phyloP scores from a whole-genome alignment of 2,797 vertebrate genomes.

The Mus minutoides region DNA sequence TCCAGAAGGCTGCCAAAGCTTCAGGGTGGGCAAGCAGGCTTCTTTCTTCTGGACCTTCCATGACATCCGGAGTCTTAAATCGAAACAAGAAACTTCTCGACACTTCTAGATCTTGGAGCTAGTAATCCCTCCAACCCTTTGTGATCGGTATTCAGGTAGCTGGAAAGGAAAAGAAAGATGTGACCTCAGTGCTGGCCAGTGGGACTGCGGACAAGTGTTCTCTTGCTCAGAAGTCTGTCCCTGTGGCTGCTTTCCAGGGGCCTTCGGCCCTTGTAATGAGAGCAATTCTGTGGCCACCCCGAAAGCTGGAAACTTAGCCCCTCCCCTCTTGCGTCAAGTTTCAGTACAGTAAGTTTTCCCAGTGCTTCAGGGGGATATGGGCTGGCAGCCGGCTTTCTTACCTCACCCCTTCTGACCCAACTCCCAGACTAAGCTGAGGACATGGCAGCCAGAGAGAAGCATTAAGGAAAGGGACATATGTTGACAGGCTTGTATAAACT shows the following conservation, averaged over 20 bases:
- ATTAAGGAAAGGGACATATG: background rate
- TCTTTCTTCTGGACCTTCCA: background rate
- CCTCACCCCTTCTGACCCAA: background rate
- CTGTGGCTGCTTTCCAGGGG: background rate
- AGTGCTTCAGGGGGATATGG: background rate
- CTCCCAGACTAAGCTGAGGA: background rate
- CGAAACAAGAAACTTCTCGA: slow-evolving; percentile 55
- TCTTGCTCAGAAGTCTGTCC: background rate
- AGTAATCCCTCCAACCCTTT: slow-evolving; percentile 51
- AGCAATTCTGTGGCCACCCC: rapidly evolving
- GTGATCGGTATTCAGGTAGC: slow-evolving; percentile 69
- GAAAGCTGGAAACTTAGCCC: background rate
- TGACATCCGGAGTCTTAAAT: slow-evolving; percentile 35
- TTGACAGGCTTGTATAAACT: background rate
- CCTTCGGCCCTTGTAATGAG: background rate
- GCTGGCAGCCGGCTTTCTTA: background rate
- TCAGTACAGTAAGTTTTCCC: background rate
- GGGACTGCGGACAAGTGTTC: rapidly evolving
- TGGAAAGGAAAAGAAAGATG: slow-evolving; percentile 8
- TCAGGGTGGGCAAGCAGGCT: background rate
- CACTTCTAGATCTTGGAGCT: slow-evolving; percentile 70
- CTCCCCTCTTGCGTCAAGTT: background rate
- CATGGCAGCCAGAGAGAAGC: background rate
- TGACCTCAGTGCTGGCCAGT: background rate
- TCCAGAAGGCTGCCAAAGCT: background rate